A percentile compares a stretch with the other conserved stretches of the same genome.
Conservation (phyloP, 64 coral and sea anemone genomes). For the Stylophora pistillata region DNA sequence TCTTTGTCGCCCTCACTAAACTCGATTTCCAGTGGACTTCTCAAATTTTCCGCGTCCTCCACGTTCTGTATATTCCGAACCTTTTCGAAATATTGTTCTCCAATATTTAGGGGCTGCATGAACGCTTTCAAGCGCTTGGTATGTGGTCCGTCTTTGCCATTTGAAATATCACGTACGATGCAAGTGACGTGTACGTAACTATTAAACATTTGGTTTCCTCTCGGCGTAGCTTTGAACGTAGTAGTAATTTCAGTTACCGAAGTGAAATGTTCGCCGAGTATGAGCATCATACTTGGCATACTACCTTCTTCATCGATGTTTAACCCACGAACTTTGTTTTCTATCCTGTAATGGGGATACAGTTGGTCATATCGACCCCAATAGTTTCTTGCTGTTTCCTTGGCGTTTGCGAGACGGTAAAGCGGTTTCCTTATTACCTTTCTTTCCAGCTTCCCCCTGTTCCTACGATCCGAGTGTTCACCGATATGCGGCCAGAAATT, state of each 20-base stretch:
- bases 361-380: constrained; percentile 45
- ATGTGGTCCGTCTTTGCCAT: background rate
- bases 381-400: background rate
- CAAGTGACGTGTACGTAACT: background rate
- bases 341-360: constrained; percentile 5
- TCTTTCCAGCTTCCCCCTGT: background rate
- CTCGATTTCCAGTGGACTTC: too few relatives aligned
- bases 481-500: background rate
- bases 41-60: background rate
- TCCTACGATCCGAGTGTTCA: background rate
- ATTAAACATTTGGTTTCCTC: background rate
- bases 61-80: background rate
- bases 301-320: background rate
- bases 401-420: background rate
- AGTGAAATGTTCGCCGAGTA: background rate
- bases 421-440: background rate
- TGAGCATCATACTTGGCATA: background rate
- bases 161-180: background rate
- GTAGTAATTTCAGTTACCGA: background rate
- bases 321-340: background rate
- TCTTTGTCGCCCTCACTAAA: too few relatives aligned
- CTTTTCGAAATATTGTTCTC: background rate
- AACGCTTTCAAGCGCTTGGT: background rate
- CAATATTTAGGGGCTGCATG: background rate
- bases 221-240: background rate